phyloP scores from a whole-genome alignment of 92 coral and sea anemone species.

The Porites evermanni region DNA sequence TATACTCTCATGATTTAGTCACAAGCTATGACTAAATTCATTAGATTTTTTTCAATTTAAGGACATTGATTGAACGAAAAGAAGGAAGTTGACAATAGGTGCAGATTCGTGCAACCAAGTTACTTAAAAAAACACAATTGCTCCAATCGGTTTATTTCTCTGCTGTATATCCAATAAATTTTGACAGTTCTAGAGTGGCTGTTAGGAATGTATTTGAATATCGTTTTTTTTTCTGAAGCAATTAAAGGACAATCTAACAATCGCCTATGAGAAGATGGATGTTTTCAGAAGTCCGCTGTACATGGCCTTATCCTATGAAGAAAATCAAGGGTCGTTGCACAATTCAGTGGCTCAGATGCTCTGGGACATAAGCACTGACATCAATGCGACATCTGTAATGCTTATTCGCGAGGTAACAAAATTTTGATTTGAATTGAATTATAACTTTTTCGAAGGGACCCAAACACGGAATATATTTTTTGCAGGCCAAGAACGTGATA shows the following conservation, averaged over 20 bases:
- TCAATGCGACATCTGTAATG: conserved; percentile 2
- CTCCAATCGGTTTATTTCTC: too few species aligned
- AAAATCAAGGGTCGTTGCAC: conserved; percentile 26
- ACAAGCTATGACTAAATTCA: too few species aligned
- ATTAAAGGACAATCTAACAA: conserved; percentile 12
- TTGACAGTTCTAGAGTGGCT: neutral
- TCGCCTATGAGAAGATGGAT: conserved; percentile 2
- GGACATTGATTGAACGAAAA: too few species aligned
- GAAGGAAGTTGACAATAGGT: too few species aligned
- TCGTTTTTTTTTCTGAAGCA: neutral
- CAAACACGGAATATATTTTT: too few species aligned
- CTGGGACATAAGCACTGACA: conserved; percentile 4
- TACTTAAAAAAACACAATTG: too few species aligned
- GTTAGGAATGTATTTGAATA: neutral
- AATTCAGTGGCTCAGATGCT: neutral
- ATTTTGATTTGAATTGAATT: neutral
- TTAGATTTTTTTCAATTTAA: too few species aligned
- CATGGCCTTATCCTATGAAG: conserved; percentile 20
- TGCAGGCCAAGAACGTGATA: too few species aligned
- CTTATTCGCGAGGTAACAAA: neutral
- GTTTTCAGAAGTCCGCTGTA: conserved; percentile 31
- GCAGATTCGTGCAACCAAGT: too few species aligned
- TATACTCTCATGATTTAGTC: too few species aligned
- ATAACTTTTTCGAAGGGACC: too few species aligned
- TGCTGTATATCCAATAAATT: too few species aligned